Evolutionary conservation across 1,140 invertebrate genomes (phyloP), one percentile per base, ranked within the genome.

Genomic region (Cephus cinctus): DNA sequence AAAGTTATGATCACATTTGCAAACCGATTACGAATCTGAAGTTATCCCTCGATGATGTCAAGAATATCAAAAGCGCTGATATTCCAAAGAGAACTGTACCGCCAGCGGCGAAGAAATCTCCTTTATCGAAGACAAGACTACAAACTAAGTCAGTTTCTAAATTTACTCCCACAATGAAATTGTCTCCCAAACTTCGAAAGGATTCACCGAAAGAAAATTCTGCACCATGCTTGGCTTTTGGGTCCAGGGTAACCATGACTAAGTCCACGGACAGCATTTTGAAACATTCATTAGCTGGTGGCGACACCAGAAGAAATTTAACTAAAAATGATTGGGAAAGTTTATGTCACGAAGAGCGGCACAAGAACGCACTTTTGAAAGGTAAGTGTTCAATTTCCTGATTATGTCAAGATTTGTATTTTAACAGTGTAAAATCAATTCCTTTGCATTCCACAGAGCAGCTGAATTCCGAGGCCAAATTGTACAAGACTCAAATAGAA

Each of bases 401-500:
- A n/a, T n/a, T n/a, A n/a, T n/a, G n/a, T n/a, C n/a, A n/a, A n/a
- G n/a, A n/a, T n/a, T n/a, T n/a, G n/a, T n/a, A n/a, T n/a, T n/a
- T n/a, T n/a, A n/a, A n/a, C n/a, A n/a, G n/a, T n/a, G n/a, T 27
- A 27, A 8, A 8, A 27, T 6, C 25, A 14, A 38, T 38, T n/a
- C 16, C 16, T 19, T 41, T 22, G 18, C 16, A 11, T 21, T 15
- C 22, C 20, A 18, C 39, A 41, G 57, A 68, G 16, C 71, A 74
- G 35, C 44, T 76, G 1, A 71, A 77, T 16, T 49, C 69, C 0
- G 73, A 76, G 47, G 62, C 56, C 4, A 67, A 69, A 22, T 44
- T 61, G 5, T 74, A 76, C 42, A 77, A 72, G 19, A 56, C 47
- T 4, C 69, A 71, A 47, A 72, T 77, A 4, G 66, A 73, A 39